phyloP scores from a whole-genome alignment of 92 coral and sea anemone genomes.

The Phymanthus crucifer region DNA sequence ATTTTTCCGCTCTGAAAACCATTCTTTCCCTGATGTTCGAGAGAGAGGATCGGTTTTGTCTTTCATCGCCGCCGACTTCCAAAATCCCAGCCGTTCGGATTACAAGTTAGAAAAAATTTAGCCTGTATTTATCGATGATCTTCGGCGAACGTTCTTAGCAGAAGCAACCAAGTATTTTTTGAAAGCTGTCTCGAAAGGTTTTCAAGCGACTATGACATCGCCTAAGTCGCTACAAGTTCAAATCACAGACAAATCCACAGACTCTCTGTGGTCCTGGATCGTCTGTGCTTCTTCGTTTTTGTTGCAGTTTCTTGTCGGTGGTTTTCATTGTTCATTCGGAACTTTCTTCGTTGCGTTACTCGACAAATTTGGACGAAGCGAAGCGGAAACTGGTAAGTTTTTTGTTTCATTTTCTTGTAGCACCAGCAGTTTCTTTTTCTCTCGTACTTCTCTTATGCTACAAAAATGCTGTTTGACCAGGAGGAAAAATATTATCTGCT shows the following conservation, averaged over 20 bases:
- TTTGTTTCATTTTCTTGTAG: background rate
- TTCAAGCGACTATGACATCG: constrained; percentile 14
- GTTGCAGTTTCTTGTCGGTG: constrained; percentile 63
- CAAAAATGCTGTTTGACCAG: background rate
- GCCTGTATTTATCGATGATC: background rate
- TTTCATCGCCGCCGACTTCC: background rate
- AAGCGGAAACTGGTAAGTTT: constrained; percentile 77
- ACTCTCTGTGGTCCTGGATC: constrained; percentile 74
- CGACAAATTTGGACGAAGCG: constrained; percentile 71
- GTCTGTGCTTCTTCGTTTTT: constrained; percentile 60
- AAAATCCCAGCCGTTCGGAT: background rate
- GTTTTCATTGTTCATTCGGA: constrained; percentile 73
- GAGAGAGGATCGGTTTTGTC: background rate
- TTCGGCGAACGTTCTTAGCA: background rate
- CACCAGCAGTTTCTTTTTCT: background rate
- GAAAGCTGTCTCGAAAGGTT: background rate
- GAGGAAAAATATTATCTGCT: background rate
- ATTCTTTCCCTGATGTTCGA: constrained; percentile 26
- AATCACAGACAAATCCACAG: constrained; percentile 39
- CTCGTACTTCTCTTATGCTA: too few species aligned
- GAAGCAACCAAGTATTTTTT: background rate
- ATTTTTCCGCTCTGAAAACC: background rate
- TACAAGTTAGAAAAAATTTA: background rate
- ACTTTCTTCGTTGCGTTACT: constrained; percentile 77
- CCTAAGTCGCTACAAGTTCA: constrained; percentile 39